phyloP scores from a whole-genome alignment of 2,797 vertebrate species.

The Micromesistius poutassou region DNA sequence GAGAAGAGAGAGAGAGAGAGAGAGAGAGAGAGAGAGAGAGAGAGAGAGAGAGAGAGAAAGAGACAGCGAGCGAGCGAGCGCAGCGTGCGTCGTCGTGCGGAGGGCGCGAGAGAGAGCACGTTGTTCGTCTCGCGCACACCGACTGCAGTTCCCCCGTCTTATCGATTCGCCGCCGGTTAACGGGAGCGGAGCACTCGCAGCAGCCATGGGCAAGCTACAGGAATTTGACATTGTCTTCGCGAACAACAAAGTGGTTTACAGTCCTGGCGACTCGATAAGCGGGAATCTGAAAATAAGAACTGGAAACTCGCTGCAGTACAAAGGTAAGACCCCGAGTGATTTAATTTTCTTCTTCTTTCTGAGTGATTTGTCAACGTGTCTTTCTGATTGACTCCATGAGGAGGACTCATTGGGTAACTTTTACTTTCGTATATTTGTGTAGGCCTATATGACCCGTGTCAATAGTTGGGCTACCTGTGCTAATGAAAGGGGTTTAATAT shows the following conservation, averaged over 20 bases:
- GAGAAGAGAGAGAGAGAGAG: conserved; percentile 4
- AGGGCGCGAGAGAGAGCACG: background rate
- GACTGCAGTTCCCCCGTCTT: background rate
- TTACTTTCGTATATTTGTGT: background rate
- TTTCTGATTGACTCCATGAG: background rate
- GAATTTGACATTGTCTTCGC: conserved; percentile 75
- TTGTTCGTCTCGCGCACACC: background rate
- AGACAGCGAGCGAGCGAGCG: background rate
- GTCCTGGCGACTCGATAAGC: conserved; percentile 73
- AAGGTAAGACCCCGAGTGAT: conserved; percentile 63
- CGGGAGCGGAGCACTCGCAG: background rate
- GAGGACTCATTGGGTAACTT: background rate
- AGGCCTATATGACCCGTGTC: too few species aligned
- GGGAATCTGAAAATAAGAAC: conserved; percentile 71
- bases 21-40: background rate
- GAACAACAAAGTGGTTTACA: conserved; percentile 79
- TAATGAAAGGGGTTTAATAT: background rate
- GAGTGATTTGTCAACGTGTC: background rate
- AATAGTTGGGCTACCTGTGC: background rate
- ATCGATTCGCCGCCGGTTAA: background rate
- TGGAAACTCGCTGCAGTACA: conserved; percentile 66
- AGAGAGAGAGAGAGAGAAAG: too few species aligned
- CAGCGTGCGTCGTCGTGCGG: background rate
- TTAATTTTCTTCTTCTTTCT: background rate
- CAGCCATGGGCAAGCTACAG: conserved; percentile 76